Conservation (phyloP, 2,113 vertebrate genomes). For the Trematocara macrostoma region DNA sequence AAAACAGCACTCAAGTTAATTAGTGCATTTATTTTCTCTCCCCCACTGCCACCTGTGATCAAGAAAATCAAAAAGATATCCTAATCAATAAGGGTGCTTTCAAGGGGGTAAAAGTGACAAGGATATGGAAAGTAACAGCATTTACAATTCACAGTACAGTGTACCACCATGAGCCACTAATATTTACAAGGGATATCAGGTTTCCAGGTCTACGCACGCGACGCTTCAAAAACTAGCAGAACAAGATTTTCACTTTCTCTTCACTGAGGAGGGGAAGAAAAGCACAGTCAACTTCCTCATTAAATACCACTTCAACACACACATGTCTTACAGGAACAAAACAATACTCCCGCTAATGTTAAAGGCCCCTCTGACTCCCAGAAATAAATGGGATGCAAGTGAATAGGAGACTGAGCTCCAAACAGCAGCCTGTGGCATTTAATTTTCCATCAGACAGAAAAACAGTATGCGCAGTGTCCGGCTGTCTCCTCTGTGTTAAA, state of each 20-base stretch:
- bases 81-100: constrained; percentile 46
- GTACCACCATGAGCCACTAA: constrained; percentile 26
- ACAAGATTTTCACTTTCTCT: constrained; percentile 59
- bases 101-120: constrained; percentile 20
- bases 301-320: constrained; percentile 19
- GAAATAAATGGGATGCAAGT: constrained; percentile 36
- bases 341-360: constrained; percentile 20
- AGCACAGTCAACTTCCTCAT: constrained; percentile 51
- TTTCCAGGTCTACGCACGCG: constrained; percentile 41
- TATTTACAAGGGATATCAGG: constrained; percentile 41
- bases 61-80: constrained; percentile 39
- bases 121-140: constrained; percentile 18
- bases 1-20: constrained; percentile 55
- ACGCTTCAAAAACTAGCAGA: constrained; percentile 50
- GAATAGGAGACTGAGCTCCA: constrained; percentile 39
- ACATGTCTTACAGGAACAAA: constrained; percentile 42
- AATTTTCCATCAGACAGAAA: constrained; percentile 49
- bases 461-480: constrained; percentile 17
- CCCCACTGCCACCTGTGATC: constrained; percentile 58
- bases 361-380: constrained; percentile 29
- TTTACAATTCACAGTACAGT: constrained; percentile 42
- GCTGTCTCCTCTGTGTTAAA: constrained; percentile 34
- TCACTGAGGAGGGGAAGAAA: constrained; percentile 42
- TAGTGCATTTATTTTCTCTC: constrained; percentile 18
- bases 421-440: constrained; percentile 41